Evolutionary conservation across 2,797 vertebrate genomes (phyloP), one percentile per base, ranked within the genome.

Genomic region (Microhierax caerulescens): DNA sequence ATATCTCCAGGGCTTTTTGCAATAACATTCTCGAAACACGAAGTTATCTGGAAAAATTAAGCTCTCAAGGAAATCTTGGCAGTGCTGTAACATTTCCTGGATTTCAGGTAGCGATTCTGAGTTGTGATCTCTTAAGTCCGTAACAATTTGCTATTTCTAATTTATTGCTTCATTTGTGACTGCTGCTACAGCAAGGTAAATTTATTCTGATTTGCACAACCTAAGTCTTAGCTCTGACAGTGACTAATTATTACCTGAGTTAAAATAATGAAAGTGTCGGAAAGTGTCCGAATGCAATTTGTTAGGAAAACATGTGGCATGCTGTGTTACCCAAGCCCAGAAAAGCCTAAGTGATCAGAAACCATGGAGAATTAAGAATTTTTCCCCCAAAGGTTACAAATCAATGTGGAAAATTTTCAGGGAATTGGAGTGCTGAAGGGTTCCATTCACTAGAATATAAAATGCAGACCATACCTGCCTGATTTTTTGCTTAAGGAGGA

Each of bases 81-180:
- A 81, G 79, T 5, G 34, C 56, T 39, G 77, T 95, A 95, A 95
- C 88, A 96, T 97, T 97, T 97, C 95, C 92, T 97, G 93, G 93
- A 97, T 98, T 98, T 96, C 97, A 97, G 97, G 98, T 98, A 98
- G 95, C 9, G 48, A 97, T 98, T 98, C 97, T 98, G 98, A 98
- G 98, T 97, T 98, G 98, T 97, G 97, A 98, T 98, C 98, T 98
- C 98, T 97, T 98, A 98, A 98, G 98, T 98, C 98, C 41, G 94
- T 98, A 98, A 98, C 98, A 98, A 98, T 98, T 98, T 98, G 98
- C 98, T 98, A 96, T 98, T 98, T 98, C 98, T 98, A 98, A 98
- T 98, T 98, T 98, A 98, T 98, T 98, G 98, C 98, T 98, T 98
- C 98, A 98, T 98, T 98, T 98, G 98, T 98, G 98, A 98, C 98